Conservation (phyloP, 2,113 vertebrate species). For the Plectropomus leopardus region DNA sequence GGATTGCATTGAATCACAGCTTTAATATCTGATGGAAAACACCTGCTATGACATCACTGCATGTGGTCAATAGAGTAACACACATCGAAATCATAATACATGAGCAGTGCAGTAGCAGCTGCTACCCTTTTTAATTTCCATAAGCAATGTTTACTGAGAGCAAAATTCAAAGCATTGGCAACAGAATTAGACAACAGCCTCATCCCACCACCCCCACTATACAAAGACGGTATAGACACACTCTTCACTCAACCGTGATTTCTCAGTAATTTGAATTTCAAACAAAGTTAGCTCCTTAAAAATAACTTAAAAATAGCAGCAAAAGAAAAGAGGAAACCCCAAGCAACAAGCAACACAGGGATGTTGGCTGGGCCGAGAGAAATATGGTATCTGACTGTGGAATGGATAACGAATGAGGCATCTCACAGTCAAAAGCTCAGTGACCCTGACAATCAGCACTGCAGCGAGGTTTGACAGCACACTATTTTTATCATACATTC, state of each 20-base stretch:
- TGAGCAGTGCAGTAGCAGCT: not conserved
- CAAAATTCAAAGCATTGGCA: not conserved
- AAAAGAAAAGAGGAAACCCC: not conserved
- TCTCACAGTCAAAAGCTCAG: not conserved
- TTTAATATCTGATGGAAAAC: not conserved
- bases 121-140: not conserved
- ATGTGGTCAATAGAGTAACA: not conserved
- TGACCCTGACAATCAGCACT: not conserved
- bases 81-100: not conserved
- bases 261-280: conserved; percentile 25
- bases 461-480: conserved; percentile 1
- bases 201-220: not conserved
- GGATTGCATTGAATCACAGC: not conserved
- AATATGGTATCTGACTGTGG: not conserved
- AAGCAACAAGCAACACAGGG: not conserved
- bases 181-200: not conserved
- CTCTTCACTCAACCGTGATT: conserved; percentile 8
- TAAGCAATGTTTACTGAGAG: conserved; percentile 4
- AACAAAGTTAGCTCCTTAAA: not conserved
- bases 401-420: not conserved
- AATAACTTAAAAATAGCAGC: not conserved
- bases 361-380: not conserved
- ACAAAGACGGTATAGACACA: conserved; percentile 8
- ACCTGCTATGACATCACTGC: not conserved
- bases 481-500: not conserved